These are phyloP conservation scores for Macrostomum lignano DNA, from an alignment of 1,140 invertebrate species.

Conservation along the genomic window DNA sequence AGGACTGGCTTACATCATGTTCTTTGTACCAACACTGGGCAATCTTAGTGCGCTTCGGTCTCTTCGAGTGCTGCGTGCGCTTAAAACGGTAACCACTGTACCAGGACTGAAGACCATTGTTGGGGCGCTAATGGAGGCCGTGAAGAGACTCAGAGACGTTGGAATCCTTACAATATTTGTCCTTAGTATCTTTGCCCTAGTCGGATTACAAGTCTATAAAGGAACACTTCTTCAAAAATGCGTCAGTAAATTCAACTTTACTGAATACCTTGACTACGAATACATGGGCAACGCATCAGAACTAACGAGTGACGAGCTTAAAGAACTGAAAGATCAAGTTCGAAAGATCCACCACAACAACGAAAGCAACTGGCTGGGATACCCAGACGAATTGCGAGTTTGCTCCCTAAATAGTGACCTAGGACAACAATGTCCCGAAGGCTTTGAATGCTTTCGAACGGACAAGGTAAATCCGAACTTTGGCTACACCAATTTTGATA, in stretches of 20 bases:
- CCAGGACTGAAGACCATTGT: constrained; percentile 97
- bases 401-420: no score
- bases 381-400: no score
- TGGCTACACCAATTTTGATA: constrained; percentile 84
- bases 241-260: no score
- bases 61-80: constrained; percentile 63
- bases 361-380: no score
- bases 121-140: constrained; percentile 91
- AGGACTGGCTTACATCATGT: constrained; percentile 75
- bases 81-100: constrained; percentile 87
- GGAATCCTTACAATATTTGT: constrained; percentile 96
- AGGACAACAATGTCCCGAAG: not conserved
- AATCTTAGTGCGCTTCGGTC: constrained; percentile 70
- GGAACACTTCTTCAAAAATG: constrained; percentile 84
- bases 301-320: no score
- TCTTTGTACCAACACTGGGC: constrained; percentile 41
- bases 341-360: no score
- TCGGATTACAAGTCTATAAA: constrained; percentile 94
- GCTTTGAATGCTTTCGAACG: constrained; percentile 14
- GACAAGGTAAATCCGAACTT: constrained; percentile 73
- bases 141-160: constrained; percentile 92
- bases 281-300: no score
- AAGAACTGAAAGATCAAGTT: no score
- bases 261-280: no score
- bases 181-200: constrained; percentile 79